Percentiles rank a stretch among this genome's conserved stretches.
phyloP scores from a whole-genome alignment of 1,140 invertebrate species.

The Andrena cerasifolii region DNA sequence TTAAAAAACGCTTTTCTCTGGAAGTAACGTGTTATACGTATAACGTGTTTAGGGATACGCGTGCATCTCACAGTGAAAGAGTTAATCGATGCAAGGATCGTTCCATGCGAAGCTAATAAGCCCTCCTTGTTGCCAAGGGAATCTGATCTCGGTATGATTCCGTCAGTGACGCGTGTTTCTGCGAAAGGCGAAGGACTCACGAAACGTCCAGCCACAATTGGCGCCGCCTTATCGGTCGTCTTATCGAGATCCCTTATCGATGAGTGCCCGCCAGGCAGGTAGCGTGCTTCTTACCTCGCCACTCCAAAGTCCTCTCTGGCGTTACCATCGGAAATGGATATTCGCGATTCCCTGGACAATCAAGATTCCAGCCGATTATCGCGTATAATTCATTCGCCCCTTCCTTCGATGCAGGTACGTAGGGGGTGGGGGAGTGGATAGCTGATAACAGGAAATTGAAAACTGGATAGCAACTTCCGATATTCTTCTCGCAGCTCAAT shows the following conservation, averaged over 20 bases:
- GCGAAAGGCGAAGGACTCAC: constrained; percentile 10
- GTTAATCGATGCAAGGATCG: background rate
- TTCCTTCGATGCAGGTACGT: background rate
- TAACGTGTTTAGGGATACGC: no score
- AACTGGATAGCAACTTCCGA: constrained; percentile 43
- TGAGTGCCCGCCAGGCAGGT: constrained; percentile 48
- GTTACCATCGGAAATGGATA: constrained; percentile 47
- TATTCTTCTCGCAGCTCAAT: constrained; percentile 23
- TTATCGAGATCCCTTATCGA: constrained; percentile 63
- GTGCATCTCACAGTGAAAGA: background rate
- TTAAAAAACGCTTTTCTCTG: no score
- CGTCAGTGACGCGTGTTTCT: background rate
- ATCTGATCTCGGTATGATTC: background rate
- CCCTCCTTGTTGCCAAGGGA: background rate
- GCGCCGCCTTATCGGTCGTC: constrained; percentile 46
- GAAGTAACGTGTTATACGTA: no score
- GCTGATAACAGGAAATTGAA: constrained; percentile 55
- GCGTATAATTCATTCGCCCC: constrained; percentile 14
- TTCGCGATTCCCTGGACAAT: constrained; percentile 57
- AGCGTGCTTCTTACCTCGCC: constrained; percentile 60
- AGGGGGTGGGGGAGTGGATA: background rate
- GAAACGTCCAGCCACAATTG: constrained; percentile 58
- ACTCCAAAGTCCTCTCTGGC: constrained; percentile 47
- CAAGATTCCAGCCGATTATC: constrained; percentile 57
- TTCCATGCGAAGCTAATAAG: background rate